Evolutionary conservation across 1,140 invertebrate genomes (phyloP), one percentile per base, ranked within the genome.

Genomic region (Calosoma granatense): DNA sequence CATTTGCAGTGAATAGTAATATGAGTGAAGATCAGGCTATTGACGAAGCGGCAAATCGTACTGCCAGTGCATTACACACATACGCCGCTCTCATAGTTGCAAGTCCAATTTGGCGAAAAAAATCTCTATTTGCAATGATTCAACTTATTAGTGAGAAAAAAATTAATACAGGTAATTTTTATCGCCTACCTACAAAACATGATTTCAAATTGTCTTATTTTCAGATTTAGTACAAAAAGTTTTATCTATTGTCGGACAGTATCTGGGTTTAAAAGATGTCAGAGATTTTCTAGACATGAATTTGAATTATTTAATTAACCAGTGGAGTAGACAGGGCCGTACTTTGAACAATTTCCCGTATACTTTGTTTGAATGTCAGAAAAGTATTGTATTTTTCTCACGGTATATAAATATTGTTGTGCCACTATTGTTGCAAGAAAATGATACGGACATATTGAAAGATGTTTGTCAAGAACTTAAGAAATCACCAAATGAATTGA

Each of bases 41-140:
- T 4, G 76, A 79, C 53, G 75, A 78, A 59, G 61, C 55, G 20
- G 61, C 67, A 9, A 72, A 68, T 51, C 60, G 70, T 58, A 72
- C 65, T 6, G 56, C 66, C 1, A 72, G 65, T 26, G 69, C 69
- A 0, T 61, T 78, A 23, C 65, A 74, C 17, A 63, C 68, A 12
- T 65, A 74, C 53, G 58, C 67, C 11, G 61, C 64, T 21, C 58
- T 79, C n/a, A 65, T 74, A 39, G 64, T 70, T 20, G 62, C 64
- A 2, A 72, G 67, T 59, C 65, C 70, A 23, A 61, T 64, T 51
- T 72, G 72, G 62, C 69, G 73, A 20, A 70, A 70, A 59, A 63
- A 67, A 55, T 69, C 70, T 9, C 52, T 79, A 0, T 67, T 66
- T 53, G 59, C 60, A 1, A 62, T 78, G 15, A 59, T 78, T 19